Evolutionary conservation across 1,140 invertebrate genomes (phyloP).

Genomic region (Bombus terrestris): DNA sequence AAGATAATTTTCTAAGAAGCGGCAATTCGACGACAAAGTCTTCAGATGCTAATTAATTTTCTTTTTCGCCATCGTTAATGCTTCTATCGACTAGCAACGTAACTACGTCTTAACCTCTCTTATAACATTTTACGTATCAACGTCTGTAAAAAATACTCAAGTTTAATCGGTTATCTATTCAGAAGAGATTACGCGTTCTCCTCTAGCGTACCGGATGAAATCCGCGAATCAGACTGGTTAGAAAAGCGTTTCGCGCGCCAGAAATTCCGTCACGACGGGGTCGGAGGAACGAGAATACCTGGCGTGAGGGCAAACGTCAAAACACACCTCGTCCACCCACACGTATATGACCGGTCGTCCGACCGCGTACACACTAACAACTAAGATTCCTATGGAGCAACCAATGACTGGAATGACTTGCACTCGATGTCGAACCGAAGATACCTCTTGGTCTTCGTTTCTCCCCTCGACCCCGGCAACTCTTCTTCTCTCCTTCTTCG

Average conservation of each 20-base stretch:
- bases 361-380: slow-evolving; percentile 57
- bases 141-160: not conserved
- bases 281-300: slow-evolving; percentile 72
- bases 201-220: slow-evolving; percentile 44
- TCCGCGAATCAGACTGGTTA: slow-evolving; percentile 53
- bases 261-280: slow-evolving; percentile 73
- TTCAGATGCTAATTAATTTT: not conserved
- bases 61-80: not conserved
- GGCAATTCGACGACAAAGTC: not conserved
- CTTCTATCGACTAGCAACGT: too few relatives aligned
- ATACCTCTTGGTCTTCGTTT: slow-evolving; percentile 70
- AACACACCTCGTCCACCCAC: slow-evolving; percentile 79
- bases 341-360: slow-evolving; percentile 54
- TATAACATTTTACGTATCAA: too few relatives aligned
- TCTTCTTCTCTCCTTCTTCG: slow-evolving; percentile 31
- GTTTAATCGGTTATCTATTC: not conserved
- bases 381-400: slow-evolving; percentile 78
- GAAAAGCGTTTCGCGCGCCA: slow-evolving; percentile 66
- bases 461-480: slow-evolving; percentile 29
- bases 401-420: slow-evolving; percentile 82
- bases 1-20: not conserved
- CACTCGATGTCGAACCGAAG: slow-evolving; percentile 79
- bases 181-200: not conserved
- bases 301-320: slow-evolving; percentile 80
- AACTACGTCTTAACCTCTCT: too few relatives aligned